Percentiles rank a stretch among this genome's conserved stretches.
Conservation (phyloP, 2,888 invertebrate genomes). For the Tetheella fluctuosa region DNA sequence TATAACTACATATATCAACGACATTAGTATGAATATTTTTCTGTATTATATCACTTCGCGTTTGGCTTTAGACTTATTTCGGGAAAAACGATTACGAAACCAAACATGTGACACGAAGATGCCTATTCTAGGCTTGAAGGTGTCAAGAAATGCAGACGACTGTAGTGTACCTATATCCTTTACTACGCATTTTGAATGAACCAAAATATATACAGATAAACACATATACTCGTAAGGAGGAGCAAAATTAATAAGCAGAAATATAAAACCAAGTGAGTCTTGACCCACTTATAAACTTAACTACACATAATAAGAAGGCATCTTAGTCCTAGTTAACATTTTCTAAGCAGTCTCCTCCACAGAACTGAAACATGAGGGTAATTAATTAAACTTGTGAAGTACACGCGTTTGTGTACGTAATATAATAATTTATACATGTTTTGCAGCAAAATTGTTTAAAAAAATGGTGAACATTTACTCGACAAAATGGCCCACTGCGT, state of each 20-base stretch:
- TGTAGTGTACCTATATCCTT: no score
- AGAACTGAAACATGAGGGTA: slow-evolving; percentile 3
- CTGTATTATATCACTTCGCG: no score
- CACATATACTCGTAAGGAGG: background rate
- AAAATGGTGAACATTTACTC: slow-evolving; percentile 21
- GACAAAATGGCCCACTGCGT: slow-evolving; percentile 24
- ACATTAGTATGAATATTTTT: no score
- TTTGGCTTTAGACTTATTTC: no score
- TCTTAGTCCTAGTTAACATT: background rate
- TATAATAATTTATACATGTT: slow-evolving; percentile 10
- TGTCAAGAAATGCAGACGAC: no score
- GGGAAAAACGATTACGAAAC: no score
- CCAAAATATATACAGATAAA: no score
- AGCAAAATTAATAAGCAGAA: background rate
- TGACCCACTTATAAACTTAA: background rate
- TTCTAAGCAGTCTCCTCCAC: background rate
- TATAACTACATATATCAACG: no score
- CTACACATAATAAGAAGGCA: background rate
- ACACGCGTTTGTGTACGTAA: background rate
- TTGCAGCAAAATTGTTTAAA: slow-evolving; percentile 22
- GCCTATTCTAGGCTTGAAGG: no score
- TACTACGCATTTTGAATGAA: no score
- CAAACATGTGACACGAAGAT: no score
- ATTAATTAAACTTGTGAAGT: slow-evolving; percentile 3
- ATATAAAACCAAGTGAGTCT: background rate